phyloP scores from a whole-genome alignment of 2,888 invertebrate genomes.

The Euzetes globulus region DNA sequence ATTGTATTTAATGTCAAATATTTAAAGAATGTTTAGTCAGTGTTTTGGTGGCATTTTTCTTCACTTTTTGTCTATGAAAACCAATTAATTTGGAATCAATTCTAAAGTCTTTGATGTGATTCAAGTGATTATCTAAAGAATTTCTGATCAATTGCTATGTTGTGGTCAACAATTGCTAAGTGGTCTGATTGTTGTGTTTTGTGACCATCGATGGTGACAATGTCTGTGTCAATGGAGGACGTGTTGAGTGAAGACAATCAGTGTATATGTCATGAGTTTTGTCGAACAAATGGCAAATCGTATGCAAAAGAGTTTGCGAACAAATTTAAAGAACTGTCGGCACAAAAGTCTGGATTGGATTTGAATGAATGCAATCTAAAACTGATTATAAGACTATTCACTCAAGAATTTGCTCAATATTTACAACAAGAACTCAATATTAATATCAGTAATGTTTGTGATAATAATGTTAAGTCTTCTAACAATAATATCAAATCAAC shows the following conservation, averaged over 20 bases:
- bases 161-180: no score
- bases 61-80: no score
- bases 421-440: slow-evolving; percentile 4
- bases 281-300: neutral
- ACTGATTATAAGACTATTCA: neutral
- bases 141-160: no score
- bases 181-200: neutral
- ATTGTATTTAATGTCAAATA: no score
- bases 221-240: neutral
- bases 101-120: no score
- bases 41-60: no score
- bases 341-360: neutral
- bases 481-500: neutral
- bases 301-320: slow-evolving; percentile 29
- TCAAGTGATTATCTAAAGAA: no score
- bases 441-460: neutral
- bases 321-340: slow-evolving; percentile 3
- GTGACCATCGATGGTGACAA: neutral
- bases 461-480: neutral
- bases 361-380: neutral
- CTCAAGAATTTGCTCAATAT: slow-evolving; percentile 10
- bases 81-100: no score
- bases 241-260: neutral
- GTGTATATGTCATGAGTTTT: neutral
- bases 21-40: no score